These are phyloP conservation scores for Galago senegalensis DNA, from an alignment of 2,797 vertebrate species.

Conservation along the genomic window DNA sequence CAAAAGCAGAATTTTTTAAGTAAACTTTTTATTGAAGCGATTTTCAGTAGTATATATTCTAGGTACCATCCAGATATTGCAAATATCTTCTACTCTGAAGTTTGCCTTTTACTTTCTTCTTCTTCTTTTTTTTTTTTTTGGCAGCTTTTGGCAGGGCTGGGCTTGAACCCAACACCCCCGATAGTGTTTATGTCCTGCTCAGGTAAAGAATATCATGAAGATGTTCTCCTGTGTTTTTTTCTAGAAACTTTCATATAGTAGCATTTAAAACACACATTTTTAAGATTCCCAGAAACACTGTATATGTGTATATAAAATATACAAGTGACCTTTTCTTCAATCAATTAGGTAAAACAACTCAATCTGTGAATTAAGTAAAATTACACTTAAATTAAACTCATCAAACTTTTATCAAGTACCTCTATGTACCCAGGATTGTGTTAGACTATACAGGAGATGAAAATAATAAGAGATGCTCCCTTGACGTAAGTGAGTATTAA, in stretches of 20 bases:
- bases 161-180: no score
- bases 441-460: neutral
- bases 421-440: neutral
- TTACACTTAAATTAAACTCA: conserved; percentile 47
- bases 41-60: conserved; percentile 21
- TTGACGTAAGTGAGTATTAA: conserved; percentile 49
- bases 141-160: no score
- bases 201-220: conserved; percentile 48
- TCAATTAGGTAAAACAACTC: conserved; percentile 32
- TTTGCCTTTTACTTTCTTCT: conserved; percentile 28
- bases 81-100: conserved; percentile 27
- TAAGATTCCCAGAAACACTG: neutral
- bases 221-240: conserved; percentile 28
- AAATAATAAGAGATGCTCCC: neutral
- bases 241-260: conserved; percentile 46
- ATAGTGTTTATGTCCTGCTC: neutral
- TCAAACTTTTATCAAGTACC: neutral
- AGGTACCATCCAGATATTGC: conserved; percentile 14
- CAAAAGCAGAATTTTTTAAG: conserved; percentile 31
- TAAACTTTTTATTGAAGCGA: neutral
- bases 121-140: neutral
- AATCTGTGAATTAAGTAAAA: conserved; percentile 29
- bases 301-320: conserved; percentile 18
- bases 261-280: conserved; percentile 56
- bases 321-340: conserved; percentile 57